A percentile compares a stretch with the other conserved stretches of the same genome.
Conservation (phyloP, 2,113 vertebrate genomes). For the Cettia cetti region DNA sequence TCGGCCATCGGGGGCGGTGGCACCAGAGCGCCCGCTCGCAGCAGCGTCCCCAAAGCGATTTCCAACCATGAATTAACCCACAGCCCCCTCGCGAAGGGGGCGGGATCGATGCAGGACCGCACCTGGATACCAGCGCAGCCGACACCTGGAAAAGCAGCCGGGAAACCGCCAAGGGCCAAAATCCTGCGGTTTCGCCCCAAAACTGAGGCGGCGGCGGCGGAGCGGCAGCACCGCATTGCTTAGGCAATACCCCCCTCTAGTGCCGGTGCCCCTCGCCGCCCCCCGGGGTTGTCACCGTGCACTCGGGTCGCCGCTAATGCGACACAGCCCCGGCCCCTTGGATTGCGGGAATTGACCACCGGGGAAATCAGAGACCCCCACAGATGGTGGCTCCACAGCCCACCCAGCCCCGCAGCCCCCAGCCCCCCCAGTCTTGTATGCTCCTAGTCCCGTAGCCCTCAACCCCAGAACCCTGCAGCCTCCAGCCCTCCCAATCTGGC, state of each 20-base stretch:
- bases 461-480: too few relatives aligned
- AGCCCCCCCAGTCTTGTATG: too few relatives aligned
- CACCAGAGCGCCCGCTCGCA: neutral
- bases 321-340: neutral
- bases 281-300: neutral
- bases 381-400: too few relatives aligned
- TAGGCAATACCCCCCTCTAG: slow-evolving; percentile 52
- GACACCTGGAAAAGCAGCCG: neutral
- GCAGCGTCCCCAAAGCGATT: neutral
- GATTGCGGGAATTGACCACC: rapidly evolving
- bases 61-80: neutral
- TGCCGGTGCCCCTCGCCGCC: neutral
- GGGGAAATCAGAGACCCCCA: too few relatives aligned
- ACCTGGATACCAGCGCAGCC: neutral
- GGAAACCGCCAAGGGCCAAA: neutral
- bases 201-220: neutral
- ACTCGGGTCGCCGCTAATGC: rapidly evolving
- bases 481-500: too few relatives aligned
- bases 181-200: neutral
- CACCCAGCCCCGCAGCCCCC: neutral
- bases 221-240: neutral
- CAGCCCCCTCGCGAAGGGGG: neutral
- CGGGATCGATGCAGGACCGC: neutral
- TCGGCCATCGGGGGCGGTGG: neutral
- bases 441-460: too few relatives aligned